phyloP scores from a whole-genome alignment of 2,888 invertebrate genomes.

The Hermaeophaga mercurialis region DNA sequence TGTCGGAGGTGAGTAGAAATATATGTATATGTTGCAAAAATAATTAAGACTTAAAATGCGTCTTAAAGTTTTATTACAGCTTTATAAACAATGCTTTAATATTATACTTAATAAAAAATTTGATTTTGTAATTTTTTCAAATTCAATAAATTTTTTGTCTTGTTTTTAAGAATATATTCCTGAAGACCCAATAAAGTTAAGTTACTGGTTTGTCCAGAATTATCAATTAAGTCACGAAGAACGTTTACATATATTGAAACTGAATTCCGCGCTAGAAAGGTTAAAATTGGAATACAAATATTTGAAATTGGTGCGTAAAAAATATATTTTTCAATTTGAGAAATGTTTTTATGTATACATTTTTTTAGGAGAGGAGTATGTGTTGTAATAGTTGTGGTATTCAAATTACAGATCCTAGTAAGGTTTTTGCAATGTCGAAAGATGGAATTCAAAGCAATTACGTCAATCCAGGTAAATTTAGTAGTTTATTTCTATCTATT shows the following conservation, averaged over 20 bases:
- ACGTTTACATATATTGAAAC: conserved; percentile 66
- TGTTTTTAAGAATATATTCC: conserved; percentile 62
- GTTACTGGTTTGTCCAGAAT: conserved; percentile 82
- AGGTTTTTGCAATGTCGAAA: conserved; percentile 80
- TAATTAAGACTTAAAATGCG: neutral
- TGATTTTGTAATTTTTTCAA: neutral
- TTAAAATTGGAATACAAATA: conserved; percentile 64
- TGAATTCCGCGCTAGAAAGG: conserved; percentile 72
- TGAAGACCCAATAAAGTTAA: conserved; percentile 70
- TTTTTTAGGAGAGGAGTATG: conserved; percentile 59
- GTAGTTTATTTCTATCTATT: too few species aligned
- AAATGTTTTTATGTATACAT: neutral
- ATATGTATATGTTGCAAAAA: neutral
- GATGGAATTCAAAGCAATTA: conserved; percentile 81
- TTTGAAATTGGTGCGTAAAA: conserved; percentile 56
- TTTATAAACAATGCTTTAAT: too few species aligned
- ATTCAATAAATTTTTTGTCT: neutral
- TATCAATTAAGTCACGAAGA: conserved; percentile 71
- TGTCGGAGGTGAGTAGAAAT: conserved; percentile 42
- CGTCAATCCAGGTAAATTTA: conserved; percentile 75
- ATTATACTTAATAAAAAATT: neutral
- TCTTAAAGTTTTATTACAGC: conserved; percentile 5
- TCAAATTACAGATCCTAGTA: conserved; percentile 66
- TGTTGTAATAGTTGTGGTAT: conserved; percentile 65
- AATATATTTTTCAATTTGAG: neutral